Evolutionary conservation across 2,797 vertebrate genomes (phyloP), one percentile per base, ranked within the genome.

Genomic region (Sebastes hubbsi): DNA sequence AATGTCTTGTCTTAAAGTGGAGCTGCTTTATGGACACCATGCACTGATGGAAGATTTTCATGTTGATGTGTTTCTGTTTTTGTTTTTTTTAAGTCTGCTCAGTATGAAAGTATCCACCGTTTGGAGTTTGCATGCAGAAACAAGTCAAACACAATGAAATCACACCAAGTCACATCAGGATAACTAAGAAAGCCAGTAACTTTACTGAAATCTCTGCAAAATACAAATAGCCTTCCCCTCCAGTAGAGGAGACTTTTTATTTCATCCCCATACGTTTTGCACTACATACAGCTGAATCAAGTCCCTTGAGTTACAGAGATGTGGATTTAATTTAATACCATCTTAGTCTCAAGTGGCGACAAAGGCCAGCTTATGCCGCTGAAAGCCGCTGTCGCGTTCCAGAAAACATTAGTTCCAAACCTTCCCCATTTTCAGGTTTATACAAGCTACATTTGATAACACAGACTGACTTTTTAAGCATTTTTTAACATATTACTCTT

Each of bases 141-240:
- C 78, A 83, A 87, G 87, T 85, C 82, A 83, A 91, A 93, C 91
- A 93, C 91, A 94, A 93, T 96, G 96, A 95, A 93, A 83, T 82
- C 93, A 93, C 93, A 93, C 91, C 62, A 95, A 97, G 91, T 83
- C 94, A 96, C 93, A 95, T 95, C 93, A 88, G 94, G 89, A 94
- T 98, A 98, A 98, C 97, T 98, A 98, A 97, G 97, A 99, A 99
- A 99, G 97, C 97, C 97, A 98, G 97, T 97, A 98, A 98, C 96
- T 99, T 99, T 99, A 99, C 98, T 99, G 97, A 99, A 98, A 99
- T 97, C 96, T 98, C 97, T 97, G 96, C 97, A 98, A 98, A 99
- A 98, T 98, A 99, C 98, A 99, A 99, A 99, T 97, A 97, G 87
- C 86, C 96, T 97, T 98, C 96, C 96, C 93, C 97, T 97, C 96